Evolutionary conservation across 2,113 vertebrate species (phyloP).

Genomic region (Fulmarus glacialis): DNA sequence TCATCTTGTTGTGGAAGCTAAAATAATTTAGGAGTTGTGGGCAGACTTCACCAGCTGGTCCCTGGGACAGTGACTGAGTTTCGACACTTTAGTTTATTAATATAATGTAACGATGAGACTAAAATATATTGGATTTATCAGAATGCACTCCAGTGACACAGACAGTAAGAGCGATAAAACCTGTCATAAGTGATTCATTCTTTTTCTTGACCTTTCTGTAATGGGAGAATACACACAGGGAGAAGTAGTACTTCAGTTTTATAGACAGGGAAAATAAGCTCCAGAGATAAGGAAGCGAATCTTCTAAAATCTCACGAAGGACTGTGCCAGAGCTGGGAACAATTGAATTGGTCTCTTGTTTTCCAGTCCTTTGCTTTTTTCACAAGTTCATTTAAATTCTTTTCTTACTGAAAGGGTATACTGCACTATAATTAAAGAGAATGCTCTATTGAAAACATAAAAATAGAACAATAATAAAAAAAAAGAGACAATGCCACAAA

Average conservation of each 20-base stretch:
- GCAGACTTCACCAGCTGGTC: not conserved
- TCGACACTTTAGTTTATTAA: not conserved
- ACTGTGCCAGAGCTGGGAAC: not conserved
- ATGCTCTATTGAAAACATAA: not conserved
- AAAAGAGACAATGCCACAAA: not conserved
- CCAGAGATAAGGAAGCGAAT: not conserved
- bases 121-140: not conserved
- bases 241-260: not conserved
- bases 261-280: not conserved
- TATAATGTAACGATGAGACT: not conserved
- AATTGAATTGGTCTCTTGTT: not conserved
- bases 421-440: not conserved
- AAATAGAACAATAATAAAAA: not conserved
- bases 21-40: not conserved
- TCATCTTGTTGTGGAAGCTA: not conserved
- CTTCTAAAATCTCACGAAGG: not conserved
- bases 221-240: not conserved
- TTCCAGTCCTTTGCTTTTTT: not conserved
- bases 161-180: not conserved
- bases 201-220: not conserved
- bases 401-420: not conserved
- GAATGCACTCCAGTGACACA: not conserved
- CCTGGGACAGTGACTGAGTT: not conserved
- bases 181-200: not conserved
- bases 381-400: not conserved